Base-by-base conservation (phyloP, 2,888 invertebrate genomes). In the Cryptocheilus praepositus region DNA sequence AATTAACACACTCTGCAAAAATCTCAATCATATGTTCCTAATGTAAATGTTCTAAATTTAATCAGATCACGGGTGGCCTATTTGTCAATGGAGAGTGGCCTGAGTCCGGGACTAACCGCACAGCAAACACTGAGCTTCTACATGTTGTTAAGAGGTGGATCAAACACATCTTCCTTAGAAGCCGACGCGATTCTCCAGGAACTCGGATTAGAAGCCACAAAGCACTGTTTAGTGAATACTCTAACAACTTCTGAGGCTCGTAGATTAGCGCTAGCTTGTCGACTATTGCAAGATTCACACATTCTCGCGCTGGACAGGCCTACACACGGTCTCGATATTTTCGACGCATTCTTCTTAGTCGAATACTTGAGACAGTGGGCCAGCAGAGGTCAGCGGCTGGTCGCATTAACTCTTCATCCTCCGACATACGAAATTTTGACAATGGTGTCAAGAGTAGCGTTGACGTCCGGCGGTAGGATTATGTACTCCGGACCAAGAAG, bases 361-460 rank as follows among this genome's bases (percentile, higher is more conserved):
- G 98, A 98, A 88, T 98, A 97, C 88, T 90, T 98, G 76, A 92
- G 97, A 74, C 97, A 97, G 87, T 98, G 98, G 96, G 95, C 96
- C 28, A 91, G 92, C 76, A 91, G 92, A 46, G 93, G 90, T 59
- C 87, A 86, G 53, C 91, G 96, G 76, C 95, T 97, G 56, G 96
- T 97, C 15, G 93, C 98, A 53, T 92, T 98, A 90, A 97, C 98
- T 0, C 90, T 98, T 36, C 97, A 97, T 86, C 98, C 98, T 21
- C 97, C 98, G 2, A 98, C 97, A 0, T 97, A 97, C 85, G 98
- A 98, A 89, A 97, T 98, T 78, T 94, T 98, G 74, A 96, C 97
- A 28, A 98, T 98, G 98, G 91, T 96, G 59, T 94, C 95, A 0
- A 93, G 95, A 90, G 93, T 97, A 59, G 92, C 96, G 45, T 89